Base-by-base conservation (phyloP, 1,140 invertebrate genomes). In the Apis dorsata region DNA sequence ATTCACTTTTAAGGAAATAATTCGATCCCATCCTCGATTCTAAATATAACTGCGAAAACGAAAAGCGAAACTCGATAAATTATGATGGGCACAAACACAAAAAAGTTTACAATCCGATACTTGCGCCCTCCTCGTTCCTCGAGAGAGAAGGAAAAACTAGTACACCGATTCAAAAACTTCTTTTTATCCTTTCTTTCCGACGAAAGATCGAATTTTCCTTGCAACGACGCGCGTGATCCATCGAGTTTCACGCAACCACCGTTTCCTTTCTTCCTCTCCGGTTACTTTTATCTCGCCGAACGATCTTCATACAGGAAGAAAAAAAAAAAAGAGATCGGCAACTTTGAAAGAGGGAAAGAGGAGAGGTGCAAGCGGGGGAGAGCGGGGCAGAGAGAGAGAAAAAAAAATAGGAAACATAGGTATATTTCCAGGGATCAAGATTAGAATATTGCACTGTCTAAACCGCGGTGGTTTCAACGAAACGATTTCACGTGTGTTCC, bases 361-460 rank as follows among this genome's bases (percentile, higher is more conserved):
- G 9, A 7, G 55, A 17, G 60, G 28, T 28, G 28, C 28, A 28
- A 28, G 28, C 28, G 28, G 28, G 28, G 28, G 2, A 24, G 24
- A 24, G 24, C 24, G 24, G 1, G 13, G 5, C 21, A 44, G 12
- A 68, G 9, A 19, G 2, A 17, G 15, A 12, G 15, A 19, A 4
- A 7, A 4, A 44, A 44, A 44, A 5, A 44, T 44, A 44, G 71
- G 55, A 44, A 85, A 80, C 70, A 82, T 59, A 73, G 68, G 55
- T 73, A 60, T 71, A 57, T 83, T 86, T 86, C 81, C 85, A 73
- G 74, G 75, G 85, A 87, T 87, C 86, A 86, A 86, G 86, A 87
- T 79, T 84, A 87, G 73, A 57, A 19, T 7, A 44, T 0, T 44
- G 66, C 59, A 71, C 51, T 84, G 77, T 87, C 85, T 86, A 81